Conservation (phyloP, 2,113 vertebrate genomes). For the Nanger granti region DNA sequence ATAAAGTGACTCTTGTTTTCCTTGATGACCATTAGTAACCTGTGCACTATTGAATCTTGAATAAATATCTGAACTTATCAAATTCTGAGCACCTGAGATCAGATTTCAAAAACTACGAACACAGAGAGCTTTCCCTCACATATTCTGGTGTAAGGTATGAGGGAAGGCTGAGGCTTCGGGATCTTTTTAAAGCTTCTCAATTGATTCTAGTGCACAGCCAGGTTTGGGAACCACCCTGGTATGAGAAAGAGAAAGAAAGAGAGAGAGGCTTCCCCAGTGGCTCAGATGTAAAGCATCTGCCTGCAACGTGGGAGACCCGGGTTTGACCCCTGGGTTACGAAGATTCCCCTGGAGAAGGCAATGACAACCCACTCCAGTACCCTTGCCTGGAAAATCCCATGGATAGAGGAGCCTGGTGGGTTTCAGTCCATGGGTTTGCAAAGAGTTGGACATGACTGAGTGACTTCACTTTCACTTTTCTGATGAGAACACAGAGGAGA, state of each 20-base stretch:
- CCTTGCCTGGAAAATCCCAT: not conserved
- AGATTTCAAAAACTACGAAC: not conserved
- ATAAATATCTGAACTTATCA: not conserved
- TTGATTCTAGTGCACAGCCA: not conserved
- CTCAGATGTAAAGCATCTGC: not conserved
- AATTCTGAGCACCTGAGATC: not conserved
- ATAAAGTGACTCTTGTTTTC: slow-evolving; percentile 21
- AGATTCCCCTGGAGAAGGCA: not conserved
- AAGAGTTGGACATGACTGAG: not conserved
- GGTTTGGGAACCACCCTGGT: not conserved
- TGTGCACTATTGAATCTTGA: not conserved
- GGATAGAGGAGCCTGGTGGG: not conserved
- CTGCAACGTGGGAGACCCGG: not conserved
- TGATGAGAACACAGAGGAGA: not conserved
- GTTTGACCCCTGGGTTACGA: not conserved
- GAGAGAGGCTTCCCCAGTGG: not conserved
- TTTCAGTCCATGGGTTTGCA: not conserved
- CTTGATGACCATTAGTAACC: not conserved
- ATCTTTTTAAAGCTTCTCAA: not conserved
- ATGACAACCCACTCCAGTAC: not conserved
- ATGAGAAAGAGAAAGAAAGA: not conserved
- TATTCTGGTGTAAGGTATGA: not conserved
- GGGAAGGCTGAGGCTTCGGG: not conserved
- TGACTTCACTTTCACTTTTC: not conserved
- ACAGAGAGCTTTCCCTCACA: not conserved